Evolutionary conservation across 1,140 invertebrate species (phyloP), one percentile per base, ranked within the genome.

Genomic region (Steinernema feltiae): DNA sequence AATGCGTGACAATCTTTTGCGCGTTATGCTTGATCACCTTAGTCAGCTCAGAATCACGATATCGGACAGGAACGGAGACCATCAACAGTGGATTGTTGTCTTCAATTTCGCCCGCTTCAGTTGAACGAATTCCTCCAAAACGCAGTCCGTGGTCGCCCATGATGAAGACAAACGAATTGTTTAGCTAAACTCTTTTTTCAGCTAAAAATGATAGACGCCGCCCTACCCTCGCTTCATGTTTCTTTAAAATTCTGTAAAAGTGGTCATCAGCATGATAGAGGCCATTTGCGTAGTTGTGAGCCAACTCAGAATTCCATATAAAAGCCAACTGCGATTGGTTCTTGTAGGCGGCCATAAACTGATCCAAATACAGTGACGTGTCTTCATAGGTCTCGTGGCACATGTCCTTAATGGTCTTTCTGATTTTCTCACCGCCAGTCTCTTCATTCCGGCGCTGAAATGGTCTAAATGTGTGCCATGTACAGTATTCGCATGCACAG

Each of bases 61-160:
- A 21, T 29, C 32, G 30, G 18, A 70, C 73, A 2, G 76, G 76
- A 31, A 78, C 30, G 1, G 76, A 78, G 30, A 78, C 53, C 0
- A 73, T 18, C 15, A 78, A 31, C 21, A 78, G 69, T 32, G 76
- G 76, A 29, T 78, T 74, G 35, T 76, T 78, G 1, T 74, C 73
- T 41, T 78, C 76, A 0, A 75, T 27, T 21, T 69, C 32, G 31
- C 76, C 76, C 18, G 74, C 70, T 30, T 15, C 0, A 24, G 21
- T 21, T 29, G 7, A 17, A 17, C 63, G n/a, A 18, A 77, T 32
- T 0, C n/a, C 30, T 63, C 76, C 76, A 53, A 78, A 78, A 53
- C 76, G 31, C 0, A 78, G 69, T 12, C 76, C 76, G 69, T 78
- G 76, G 32, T 78, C 76, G 0, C 76, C 76, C 72, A 74, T 74